Evolutionary conservation across 2,888 invertebrate species (phyloP).

Genomic region (Diplolepis rosae): DNA sequence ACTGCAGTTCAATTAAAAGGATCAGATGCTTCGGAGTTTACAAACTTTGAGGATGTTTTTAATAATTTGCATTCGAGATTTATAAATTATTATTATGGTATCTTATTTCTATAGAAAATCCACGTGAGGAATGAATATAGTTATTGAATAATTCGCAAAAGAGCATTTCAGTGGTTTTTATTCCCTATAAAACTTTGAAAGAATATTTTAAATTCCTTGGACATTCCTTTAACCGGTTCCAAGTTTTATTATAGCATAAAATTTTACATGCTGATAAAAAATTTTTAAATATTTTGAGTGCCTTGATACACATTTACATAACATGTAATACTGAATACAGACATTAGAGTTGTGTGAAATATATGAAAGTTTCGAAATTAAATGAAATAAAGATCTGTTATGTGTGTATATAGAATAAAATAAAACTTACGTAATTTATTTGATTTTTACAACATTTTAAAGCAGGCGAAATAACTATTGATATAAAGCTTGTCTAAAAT

Average conservation of each 20-base stretch:
- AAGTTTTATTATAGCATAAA: background rate
- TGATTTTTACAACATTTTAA: background rate
- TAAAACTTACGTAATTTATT: background rate
- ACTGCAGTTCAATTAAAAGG: too few species aligned
- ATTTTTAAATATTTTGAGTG: background rate
- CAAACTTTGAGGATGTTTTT: too few species aligned
- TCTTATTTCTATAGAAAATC: too few species aligned
- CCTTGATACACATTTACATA: background rate
- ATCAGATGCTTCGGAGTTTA: too few species aligned
- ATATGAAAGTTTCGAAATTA: background rate
- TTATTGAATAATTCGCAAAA: background rate
- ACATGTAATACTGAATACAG: background rate
- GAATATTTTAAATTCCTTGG: background rate
- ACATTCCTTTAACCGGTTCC: background rate
- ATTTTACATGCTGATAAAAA: background rate
- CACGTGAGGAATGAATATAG: too few species aligned
- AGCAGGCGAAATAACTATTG: background rate
- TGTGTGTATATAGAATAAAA: background rate
- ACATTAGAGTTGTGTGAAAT: background rate
- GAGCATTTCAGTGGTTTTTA: background rate
- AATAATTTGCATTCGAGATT: too few species aligned
- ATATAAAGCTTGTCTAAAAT: too few species aligned
- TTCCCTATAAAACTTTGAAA: background rate
- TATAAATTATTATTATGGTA: too few species aligned
- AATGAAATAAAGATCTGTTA: background rate